These are phyloP conservation scores for Charadrius vociferus DNA, from an alignment of 2,113 vertebrate species.

Conservation along the genomic window DNA sequence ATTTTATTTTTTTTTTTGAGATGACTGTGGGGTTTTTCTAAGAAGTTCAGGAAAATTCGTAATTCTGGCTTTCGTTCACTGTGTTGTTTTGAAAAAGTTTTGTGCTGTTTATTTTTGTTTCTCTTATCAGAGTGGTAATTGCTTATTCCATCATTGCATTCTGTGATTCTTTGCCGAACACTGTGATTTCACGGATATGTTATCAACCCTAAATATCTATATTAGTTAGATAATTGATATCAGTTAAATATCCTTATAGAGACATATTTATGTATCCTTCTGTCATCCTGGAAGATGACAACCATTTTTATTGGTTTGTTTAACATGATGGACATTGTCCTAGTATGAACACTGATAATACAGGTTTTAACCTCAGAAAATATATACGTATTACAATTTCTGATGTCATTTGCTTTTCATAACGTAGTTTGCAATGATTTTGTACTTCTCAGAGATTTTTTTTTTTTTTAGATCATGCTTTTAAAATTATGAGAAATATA, in stretches of 20 bases:
- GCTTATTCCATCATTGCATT: neutral
- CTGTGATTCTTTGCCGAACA: neutral
- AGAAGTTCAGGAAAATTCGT: neutral
- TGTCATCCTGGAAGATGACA: neutral
- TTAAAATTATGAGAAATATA: neutral
- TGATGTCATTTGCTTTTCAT: neutral
- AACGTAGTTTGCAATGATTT: neutral
- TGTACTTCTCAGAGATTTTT: neutral
- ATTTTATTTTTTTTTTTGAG: neutral
- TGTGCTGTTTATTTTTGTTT: neutral
- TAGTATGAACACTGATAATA: neutral
- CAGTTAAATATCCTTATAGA: neutral
- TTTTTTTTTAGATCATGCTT: neutral
- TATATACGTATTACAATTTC: neutral
- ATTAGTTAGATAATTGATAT: neutral
- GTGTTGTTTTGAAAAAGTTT: neutral
- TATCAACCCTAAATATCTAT: neutral
- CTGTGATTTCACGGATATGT: neutral
- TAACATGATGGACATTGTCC: neutral
- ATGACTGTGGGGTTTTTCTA: fast-evolving
- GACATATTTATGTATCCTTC: neutral
- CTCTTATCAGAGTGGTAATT: neutral
- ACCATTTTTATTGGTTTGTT: neutral
- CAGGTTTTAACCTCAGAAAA: neutral
- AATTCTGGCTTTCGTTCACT: neutral